Evolutionary conservation across 2,113 vertebrate genomes (phyloP).

Genomic region (Mixornis gularis): DNA sequence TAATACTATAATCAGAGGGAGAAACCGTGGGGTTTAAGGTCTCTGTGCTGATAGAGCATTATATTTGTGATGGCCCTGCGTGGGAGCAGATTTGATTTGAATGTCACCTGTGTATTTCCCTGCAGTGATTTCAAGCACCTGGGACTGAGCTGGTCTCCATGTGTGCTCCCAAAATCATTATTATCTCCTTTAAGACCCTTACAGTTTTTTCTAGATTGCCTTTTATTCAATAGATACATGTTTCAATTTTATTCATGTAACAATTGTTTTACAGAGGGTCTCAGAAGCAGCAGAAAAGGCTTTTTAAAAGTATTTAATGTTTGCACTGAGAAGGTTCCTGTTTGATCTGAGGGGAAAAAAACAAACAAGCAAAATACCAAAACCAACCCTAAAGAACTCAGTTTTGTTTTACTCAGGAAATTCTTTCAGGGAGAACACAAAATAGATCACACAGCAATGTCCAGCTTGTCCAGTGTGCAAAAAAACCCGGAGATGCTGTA

Average conservation of each 20-base stretch:
- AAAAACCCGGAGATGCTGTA: neutral
- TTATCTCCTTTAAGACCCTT: neutral
- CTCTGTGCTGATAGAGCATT: neutral
- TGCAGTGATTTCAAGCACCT: neutral
- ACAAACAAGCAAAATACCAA: neutral
- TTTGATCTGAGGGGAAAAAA: neutral
- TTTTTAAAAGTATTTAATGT: neutral
- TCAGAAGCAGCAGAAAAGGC: neutral
- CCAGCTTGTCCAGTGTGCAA: neutral
- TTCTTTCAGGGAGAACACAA: neutral
- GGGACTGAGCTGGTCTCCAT: neutral
- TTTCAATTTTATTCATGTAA: neutral
- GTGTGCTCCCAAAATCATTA: neutral
- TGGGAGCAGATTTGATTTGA: neutral
- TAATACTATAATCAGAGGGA: neutral
- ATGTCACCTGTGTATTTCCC: neutral
- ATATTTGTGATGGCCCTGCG: neutral
- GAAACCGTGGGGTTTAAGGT: rapidly evolving
- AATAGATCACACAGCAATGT: neutral
- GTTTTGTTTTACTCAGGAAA: neutral
- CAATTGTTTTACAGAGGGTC: neutral
- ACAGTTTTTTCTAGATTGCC: neutral
- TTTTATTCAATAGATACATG: neutral
- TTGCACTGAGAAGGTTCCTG: neutral
- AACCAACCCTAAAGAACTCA: neutral